phyloP scores from a whole-genome alignment of 2,797 vertebrate genomes.

The Menidia menidia region DNA sequence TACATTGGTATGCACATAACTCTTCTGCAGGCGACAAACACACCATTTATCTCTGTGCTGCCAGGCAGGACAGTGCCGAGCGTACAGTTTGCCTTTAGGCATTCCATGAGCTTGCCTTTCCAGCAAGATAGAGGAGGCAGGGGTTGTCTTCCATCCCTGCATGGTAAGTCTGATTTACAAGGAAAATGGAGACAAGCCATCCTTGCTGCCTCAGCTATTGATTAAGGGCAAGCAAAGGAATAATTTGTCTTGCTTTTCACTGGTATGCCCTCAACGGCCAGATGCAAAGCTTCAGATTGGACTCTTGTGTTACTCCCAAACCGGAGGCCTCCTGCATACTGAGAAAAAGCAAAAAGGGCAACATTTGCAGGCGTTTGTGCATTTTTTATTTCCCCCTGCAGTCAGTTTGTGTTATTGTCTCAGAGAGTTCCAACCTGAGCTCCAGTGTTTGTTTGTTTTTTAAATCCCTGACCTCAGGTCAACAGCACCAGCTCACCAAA shows the following conservation, averaged over 20 bases:
- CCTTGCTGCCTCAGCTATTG: constrained; percentile 63
- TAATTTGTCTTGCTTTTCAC: constrained; percentile 56
- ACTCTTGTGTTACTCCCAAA: constrained; percentile 49
- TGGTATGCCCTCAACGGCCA: constrained; percentile 56
- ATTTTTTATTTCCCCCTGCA: constrained; percentile 25
- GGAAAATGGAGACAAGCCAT: constrained; percentile 55
- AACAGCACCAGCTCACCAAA: constrained; percentile 48
- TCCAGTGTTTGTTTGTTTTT: constrained; percentile 2
- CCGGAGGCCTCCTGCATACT: constrained; percentile 52
- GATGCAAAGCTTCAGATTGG: constrained; percentile 55
- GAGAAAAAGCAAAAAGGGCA: constrained; percentile 25
- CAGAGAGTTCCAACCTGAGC: constrained; percentile 17
- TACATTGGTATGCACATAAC: constrained; percentile 47
- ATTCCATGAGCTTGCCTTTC: constrained; percentile 65
- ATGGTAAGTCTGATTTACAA: constrained; percentile 73
- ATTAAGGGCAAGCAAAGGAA: constrained; percentile 66
- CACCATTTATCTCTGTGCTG: constrained; percentile 57
- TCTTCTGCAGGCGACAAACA: constrained; percentile 41
- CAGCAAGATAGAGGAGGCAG: constrained; percentile 67
- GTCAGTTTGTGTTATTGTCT: constrained; percentile 8
- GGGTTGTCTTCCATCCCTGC: constrained; percentile 64
- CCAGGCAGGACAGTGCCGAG: constrained; percentile 39
- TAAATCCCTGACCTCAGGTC: constrained; percentile 39
- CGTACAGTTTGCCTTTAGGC: constrained; percentile 63
- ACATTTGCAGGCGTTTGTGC: constrained; percentile 18